Evolutionary conservation across 2,113 vertebrate species (phyloP), one percentile per base, ranked within the genome.

Genomic region (Gulo gulo): DNA sequence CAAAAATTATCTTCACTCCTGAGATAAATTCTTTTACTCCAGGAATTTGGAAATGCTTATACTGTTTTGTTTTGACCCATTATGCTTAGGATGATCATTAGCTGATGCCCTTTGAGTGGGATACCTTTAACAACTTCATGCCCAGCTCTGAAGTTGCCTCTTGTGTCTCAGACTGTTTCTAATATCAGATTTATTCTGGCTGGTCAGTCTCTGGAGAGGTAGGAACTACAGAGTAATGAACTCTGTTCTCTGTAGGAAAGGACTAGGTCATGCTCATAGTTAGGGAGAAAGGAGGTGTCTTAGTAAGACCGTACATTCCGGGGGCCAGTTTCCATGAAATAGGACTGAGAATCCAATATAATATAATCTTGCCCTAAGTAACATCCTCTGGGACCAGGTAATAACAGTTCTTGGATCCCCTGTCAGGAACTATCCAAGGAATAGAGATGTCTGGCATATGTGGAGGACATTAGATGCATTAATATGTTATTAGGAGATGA

Each of bases 401-500:
- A 63, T 84, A 76, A 84, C 3, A 91, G 69, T 71, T 45, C 42
- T 79, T 76, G 91, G 78, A 87, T 85, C 14, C n/a, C 57, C 15
- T 88, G 83, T 82, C 59, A 97, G 94, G 85, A 97, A 97, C 61
- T 88, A 57, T 39, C 26, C 31, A 47, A 94, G 59, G 59, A 82
- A 69, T 23, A 94, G 84, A 91, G 61, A 59, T 3, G 4, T 45
- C 85, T 92, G 95, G 85, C 55, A 20, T 95, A 79, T 85, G 82
- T 76, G 73, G 81, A 98, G 80, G 92, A 34, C 84, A 95, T 92
- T 97, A 95, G 87, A 90, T 96, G 57, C 57, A 95, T 98, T 98
- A 94, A 71, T 92, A 24, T 93, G 81, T 98, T 98, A 98, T 98
- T 98, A 98, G 98, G 97, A 98, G 98, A 97, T 92, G 97, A 91